Evolutionary conservation across 2,888 invertebrate genomes (phyloP), one percentile per base, ranked within the genome.

Genomic region (Limnephilus marmoratus): DNA sequence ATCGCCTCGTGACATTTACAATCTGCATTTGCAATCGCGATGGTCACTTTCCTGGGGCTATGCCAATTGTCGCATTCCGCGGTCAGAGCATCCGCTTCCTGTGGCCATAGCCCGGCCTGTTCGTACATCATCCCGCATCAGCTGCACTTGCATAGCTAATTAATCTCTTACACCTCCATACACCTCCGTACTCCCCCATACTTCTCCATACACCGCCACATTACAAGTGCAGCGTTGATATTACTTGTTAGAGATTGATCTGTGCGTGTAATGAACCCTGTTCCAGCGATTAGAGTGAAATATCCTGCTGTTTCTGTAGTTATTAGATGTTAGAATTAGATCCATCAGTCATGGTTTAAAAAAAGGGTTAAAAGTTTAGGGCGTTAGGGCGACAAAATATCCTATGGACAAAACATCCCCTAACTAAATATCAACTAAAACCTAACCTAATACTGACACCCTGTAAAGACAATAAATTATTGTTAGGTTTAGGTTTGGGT

Each of bases 21-120:
- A 68, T 89, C 88, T 89, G 37, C n/a, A 81, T 80, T 89, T 41
- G 80, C 41, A 81, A 34, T 49, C 53, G 49, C 87, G 49, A 49
- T 53, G 87, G 87, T 53, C 87, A 80, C 80, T 80, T 29, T 89
- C 86, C n/a, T 89, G 88, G 45, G 37, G 11, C n/a, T 41, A 1
- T 89, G 88, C 88, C 88, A 89, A 89, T 89, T 89, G 88, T 89
- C 88, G n/a, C 88, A 89, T 89, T 89, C 88, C 81, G 0, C 13
- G 11, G 31, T 89, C 24, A 11, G 41, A n/a, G 88, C 88, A 89
- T 89, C 88, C 88, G 88, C 80, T 89, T 89, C 88, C 88, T 89
- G 88, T 86, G 45, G 45, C 41, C 45, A 37, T 18, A 49, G 37
- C 49, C 68, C 24, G 68, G 68, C 24, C 68, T n/a, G 68, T 86